These are phyloP conservation scores for Spinibarbus caldwelli DNA, from an alignment of 2,797 vertebrate genomes.

Conservation along the genomic window DNA sequence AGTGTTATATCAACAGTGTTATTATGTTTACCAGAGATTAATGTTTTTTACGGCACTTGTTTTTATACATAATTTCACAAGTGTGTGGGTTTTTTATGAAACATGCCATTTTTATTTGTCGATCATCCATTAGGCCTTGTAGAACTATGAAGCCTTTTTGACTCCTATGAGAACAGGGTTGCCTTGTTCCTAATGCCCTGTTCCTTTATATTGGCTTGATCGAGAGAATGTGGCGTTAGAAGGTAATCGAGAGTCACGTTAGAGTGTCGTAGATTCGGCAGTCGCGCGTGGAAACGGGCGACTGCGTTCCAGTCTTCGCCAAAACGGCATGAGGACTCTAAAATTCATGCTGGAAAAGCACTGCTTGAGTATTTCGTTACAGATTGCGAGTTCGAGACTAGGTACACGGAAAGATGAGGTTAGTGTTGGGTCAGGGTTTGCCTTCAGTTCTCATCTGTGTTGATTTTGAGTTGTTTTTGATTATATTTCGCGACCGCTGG, in stretches of 20 bases:
- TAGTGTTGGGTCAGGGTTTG: slow-evolving; percentile 39
- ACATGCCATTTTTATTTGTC: slow-evolving; percentile 62
- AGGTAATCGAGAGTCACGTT: slow-evolving; percentile 53
- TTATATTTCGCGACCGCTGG: slow-evolving; percentile 36
- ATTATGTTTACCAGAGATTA: slow-evolving; percentile 89
- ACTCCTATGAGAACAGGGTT: slow-evolving; percentile 59
- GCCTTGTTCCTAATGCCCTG: slow-evolving; percentile 55
- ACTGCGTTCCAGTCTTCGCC: slow-evolving; percentile 71
- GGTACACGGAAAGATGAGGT: slow-evolving; percentile 38
- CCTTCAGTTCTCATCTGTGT: slow-evolving; percentile 50
- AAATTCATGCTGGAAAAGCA: slow-evolving; percentile 81
- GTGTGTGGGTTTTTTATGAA: slow-evolving; percentile 64
- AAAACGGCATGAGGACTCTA: slow-evolving; percentile 76
- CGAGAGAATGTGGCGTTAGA: slow-evolving; percentile 75
- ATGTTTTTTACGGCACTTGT: slow-evolving; percentile 78
- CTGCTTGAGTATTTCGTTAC: slow-evolving; percentile 80
- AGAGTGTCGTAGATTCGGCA: slow-evolving; percentile 88
- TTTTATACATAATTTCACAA: slow-evolving; percentile 69
- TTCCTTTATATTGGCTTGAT: slow-evolving; percentile 65
- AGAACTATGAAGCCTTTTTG: slow-evolving; percentile 49
- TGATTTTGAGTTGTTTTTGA: slow-evolving; percentile 61
- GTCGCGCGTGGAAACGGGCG: slow-evolving; percentile 65
- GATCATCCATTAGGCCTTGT: slow-evolving; percentile 63
- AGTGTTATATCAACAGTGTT: slow-evolving; percentile 99
- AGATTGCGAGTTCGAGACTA: slow-evolving; percentile 72